These are phyloP conservation scores for Maniola jurtina DNA, from an alignment of 1,140 invertebrate species.

Conservation along the genomic window DNA sequence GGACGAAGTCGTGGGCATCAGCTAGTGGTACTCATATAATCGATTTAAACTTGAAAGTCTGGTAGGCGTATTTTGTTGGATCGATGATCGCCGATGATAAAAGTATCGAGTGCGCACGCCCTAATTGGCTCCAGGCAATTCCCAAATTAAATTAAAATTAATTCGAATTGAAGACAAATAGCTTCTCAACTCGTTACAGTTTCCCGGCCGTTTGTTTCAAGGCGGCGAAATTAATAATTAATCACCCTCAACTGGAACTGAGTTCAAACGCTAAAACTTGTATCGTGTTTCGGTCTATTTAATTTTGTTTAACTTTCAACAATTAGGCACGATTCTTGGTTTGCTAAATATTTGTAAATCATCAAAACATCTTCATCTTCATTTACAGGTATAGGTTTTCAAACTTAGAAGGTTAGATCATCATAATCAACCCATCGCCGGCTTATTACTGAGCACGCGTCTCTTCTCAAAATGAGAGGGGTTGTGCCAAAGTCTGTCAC, in stretches of 20 bases:
- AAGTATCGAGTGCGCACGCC: neutral
- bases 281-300: constrained; percentile 4
- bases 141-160: constrained; percentile 11
- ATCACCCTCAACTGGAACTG: constrained; percentile 12
- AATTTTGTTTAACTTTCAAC: constrained; percentile 15
- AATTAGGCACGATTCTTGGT: neutral
- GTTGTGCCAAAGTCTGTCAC: no score
- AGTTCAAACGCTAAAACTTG: constrained; percentile 16
- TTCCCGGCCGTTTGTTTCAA: constrained; percentile 12
- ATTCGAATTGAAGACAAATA: constrained; percentile 17
- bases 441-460: no score
- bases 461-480: no score
- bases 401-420: no score
- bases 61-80: no score
- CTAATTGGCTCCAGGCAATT: constrained; percentile 2
- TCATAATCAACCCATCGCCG: no score
- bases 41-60: no score
- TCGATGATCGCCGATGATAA: no score
- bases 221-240: constrained; percentile 16
- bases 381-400: neutral
- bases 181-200: constrained; percentile 14
- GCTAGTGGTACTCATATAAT: no score
- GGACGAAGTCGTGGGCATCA: no score
- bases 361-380: neutral
- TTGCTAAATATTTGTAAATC: neutral